Conservation (phyloP, 2,888 invertebrate genomes). For the Brachypterus glaber region DNA sequence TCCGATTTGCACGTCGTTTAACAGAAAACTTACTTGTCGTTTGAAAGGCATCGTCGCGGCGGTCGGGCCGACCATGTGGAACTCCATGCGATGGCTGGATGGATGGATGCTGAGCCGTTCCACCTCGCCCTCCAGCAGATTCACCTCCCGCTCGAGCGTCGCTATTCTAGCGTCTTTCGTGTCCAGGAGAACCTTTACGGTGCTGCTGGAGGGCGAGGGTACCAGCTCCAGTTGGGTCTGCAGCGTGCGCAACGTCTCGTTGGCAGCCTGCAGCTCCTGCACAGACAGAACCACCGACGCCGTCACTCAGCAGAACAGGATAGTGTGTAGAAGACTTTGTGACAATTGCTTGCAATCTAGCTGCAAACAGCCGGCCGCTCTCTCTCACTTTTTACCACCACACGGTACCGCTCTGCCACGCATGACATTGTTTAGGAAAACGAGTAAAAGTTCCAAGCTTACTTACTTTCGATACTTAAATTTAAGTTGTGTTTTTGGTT, state of each 20-base stretch:
- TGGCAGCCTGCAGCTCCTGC: constrained; percentile 77
- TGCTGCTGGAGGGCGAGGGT: constrained; percentile 55
- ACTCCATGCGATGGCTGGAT: constrained; percentile 39
- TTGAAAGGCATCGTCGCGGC: constrained; percentile 52
- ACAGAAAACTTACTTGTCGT: constrained; percentile 79
- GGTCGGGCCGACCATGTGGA: constrained; percentile 32
- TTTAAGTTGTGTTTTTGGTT: too few species aligned
- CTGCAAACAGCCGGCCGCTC: constrained; percentile 2
- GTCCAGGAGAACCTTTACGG: constrained; percentile 70
- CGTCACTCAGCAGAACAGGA: too few species aligned
- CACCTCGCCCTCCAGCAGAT: constrained; percentile 70
- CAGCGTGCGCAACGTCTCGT: constrained; percentile 74
- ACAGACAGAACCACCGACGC: constrained; percentile 30
- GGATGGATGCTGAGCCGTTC: constrained; percentile 43
- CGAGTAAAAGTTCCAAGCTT: too few species aligned
- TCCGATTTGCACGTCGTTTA: constrained; percentile 69
- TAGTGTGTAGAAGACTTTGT: too few species aligned
- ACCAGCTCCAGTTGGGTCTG: constrained; percentile 71
- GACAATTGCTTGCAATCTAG: background rate
- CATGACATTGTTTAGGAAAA: too few species aligned
- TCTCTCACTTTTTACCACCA: constrained; percentile 2
- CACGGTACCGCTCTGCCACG: too few species aligned
- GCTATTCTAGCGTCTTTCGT: constrained; percentile 81
- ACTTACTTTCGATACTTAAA: too few species aligned
- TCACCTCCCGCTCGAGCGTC: constrained; percentile 77